Percentiles rank a stretch among this genome's conserved stretches.
phyloP scores from a whole-genome alignment of 2,113 vertebrate genomes.

The Platysteira castanea region DNA sequence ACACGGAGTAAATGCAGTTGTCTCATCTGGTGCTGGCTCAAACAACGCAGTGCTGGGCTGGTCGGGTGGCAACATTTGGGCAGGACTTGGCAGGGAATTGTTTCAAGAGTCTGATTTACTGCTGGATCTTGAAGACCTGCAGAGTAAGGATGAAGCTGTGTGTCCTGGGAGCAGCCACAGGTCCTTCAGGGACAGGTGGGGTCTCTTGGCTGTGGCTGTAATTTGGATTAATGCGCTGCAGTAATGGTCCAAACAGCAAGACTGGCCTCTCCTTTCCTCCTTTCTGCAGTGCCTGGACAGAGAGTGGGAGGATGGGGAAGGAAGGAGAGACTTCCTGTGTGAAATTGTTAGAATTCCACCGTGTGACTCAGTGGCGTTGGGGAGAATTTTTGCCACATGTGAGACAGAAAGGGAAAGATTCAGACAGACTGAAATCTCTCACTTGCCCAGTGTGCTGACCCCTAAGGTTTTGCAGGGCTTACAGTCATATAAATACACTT shows the following conservation, averaged over 20 bases:
- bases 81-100: not conserved
- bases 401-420: not conserved
- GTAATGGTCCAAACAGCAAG: not conserved
- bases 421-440: not conserved
- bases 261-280: not conserved
- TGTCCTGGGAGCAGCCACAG: not conserved
- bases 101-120: not conserved
- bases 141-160: not conserved
- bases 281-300: not conserved
- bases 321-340: not conserved
- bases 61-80: not conserved
- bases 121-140: not conserved
- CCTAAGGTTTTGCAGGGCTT: not conserved
- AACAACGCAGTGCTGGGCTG: rapidly evolving
- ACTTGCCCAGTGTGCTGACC: not conserved
- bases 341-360: rapidly evolving
- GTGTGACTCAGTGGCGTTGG: not conserved
- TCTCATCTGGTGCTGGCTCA: not conserved
- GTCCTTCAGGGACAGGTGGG: not conserved
- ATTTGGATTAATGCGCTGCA: not conserved
- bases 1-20: not conserved
- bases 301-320: not conserved
- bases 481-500: not conserved
- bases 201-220: not conserved
- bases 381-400: not conserved